phyloP scores from a whole-genome alignment of 2,888 invertebrate genomes.

The Epiblema foenella region DNA sequence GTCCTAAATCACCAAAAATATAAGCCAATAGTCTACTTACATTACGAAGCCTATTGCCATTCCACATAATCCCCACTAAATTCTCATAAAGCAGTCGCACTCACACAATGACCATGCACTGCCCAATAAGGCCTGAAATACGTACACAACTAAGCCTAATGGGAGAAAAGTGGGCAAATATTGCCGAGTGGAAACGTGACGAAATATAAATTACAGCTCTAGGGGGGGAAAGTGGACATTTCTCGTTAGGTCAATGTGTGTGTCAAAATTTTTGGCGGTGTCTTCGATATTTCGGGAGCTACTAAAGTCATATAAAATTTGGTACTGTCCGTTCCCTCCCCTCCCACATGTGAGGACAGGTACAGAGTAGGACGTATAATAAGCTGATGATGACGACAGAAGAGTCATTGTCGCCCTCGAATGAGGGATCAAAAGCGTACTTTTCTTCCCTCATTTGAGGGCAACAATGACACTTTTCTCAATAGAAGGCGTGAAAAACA shows the following conservation, averaged over 20 bases:
- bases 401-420: too few species aligned
- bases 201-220: constrained; percentile 22
- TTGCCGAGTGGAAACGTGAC: constrained; percentile 24
- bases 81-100: constrained; percentile 6
- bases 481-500: too few species aligned
- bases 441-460: too few species aligned
- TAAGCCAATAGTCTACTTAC: not conserved
- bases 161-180: constrained; percentile 23
- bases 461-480: too few species aligned
- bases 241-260: constrained; percentile 13
- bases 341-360: too few species aligned
- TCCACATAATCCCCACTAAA: constrained; percentile 9
- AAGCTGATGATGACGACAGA: too few species aligned
- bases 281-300: not conserved
- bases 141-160: constrained; percentile 23
- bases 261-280: not conserved
- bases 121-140: not conserved
- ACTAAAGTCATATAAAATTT: not conserved
- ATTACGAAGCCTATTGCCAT: constrained; percentile 4
- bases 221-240: constrained; percentile 13
- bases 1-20: constrained; percentile 10
- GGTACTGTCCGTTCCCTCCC: too few species aligned
- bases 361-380: too few species aligned
- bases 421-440: too few species aligned
- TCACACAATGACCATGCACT: constrained; percentile 16